Evolutionary conservation across 1,140 invertebrate genomes (phyloP).

Genomic region (Hyposmocoma kahamanoa): DNA sequence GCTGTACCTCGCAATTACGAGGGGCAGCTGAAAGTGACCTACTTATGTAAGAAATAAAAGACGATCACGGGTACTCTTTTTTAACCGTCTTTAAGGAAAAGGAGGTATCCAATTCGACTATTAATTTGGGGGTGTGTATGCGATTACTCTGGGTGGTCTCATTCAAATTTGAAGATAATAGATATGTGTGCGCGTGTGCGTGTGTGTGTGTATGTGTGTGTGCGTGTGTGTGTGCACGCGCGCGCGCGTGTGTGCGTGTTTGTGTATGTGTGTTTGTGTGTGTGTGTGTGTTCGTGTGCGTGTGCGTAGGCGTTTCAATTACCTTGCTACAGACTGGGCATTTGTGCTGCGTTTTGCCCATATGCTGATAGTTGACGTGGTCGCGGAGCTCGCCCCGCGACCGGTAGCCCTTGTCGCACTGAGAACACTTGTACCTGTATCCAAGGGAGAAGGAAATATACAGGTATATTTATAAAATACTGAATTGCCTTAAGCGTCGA

Average conservation of each 20-base stretch:
- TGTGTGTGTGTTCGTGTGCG: neutral
- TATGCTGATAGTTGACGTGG: neutral
- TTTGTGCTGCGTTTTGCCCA: neutral
- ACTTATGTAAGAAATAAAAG: too few species aligned
- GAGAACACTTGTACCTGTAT: slow-evolving; percentile 25
- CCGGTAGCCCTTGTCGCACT: slow-evolving; percentile 35
- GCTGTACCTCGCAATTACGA: too few species aligned
- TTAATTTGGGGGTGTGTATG: too few species aligned
- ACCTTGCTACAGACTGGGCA: neutral
- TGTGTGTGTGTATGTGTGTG: neutral
- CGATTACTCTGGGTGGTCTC: too few species aligned
- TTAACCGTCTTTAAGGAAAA: too few species aligned
- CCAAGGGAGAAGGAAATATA: neutral
- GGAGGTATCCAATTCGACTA: too few species aligned
- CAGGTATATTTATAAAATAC: neutral
- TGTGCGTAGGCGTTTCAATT: neutral
- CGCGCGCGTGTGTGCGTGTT: neutral
- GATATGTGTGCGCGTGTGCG: too few species aligned
- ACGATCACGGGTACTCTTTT: too few species aligned
- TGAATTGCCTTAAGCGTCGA: too few species aligned
- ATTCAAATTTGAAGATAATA: too few species aligned
- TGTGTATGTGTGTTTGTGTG: neutral
- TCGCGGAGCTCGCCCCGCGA: slow-evolving; percentile 22
- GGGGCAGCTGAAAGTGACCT: too few species aligned
- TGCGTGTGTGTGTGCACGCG: neutral